These are phyloP conservation scores for Caiman crocodilus DNA, from an alignment of 2,797 vertebrate species.

Conservation along the genomic window DNA sequence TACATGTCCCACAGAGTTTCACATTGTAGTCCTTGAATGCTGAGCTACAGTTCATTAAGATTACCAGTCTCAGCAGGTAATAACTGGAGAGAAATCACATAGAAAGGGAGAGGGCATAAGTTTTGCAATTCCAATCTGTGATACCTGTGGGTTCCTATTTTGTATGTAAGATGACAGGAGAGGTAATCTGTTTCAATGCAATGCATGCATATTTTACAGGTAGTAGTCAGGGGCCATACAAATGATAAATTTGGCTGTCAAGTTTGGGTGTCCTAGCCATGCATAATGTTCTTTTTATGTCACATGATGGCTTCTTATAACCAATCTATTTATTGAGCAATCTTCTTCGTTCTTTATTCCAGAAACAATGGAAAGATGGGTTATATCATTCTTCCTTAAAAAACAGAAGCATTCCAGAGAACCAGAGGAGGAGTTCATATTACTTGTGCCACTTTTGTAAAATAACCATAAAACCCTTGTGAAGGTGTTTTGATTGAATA, in stretches of 20 bases:
- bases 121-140: neutral
- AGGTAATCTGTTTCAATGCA: neutral
- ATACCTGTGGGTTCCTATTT: neutral
- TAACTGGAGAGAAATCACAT: neutral
- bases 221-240: neutral
- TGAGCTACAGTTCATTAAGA: neutral
- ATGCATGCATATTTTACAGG: neutral
- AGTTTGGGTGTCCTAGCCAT: neutral
- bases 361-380: neutral
- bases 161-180: neutral
- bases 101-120: neutral
- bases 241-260: neutral
- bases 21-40: neutral
- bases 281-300: neutral
- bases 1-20: neutral
- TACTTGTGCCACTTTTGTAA: conserved; percentile 34
- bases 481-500: conserved; percentile 52
- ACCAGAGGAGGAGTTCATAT: neutral
- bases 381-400: conserved; percentile 21
- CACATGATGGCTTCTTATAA: neutral
- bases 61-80: neutral
- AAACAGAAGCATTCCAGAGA: conserved; percentile 10
- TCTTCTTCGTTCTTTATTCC: conserved; percentile 9
- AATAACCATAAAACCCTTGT: conserved; percentile 35
- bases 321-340: neutral